These are phyloP conservation scores for Monoplex corrugatus DNA, from an alignment of 2,888 invertebrate genomes.

Conservation along the genomic window DNA sequence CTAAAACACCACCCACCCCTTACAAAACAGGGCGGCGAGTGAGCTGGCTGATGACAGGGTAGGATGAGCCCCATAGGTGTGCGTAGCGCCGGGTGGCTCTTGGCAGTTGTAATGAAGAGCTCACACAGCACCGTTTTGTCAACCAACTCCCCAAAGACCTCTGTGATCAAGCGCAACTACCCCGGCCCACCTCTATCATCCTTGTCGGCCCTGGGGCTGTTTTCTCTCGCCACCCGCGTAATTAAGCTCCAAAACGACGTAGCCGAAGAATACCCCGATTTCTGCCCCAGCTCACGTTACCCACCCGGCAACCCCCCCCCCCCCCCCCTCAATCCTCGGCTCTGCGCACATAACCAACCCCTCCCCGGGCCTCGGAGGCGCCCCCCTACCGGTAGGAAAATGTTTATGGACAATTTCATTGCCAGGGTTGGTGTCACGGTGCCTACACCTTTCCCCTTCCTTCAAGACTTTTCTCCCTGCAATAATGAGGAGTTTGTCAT, in stretches of 20 bases:
- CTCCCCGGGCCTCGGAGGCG: background rate
- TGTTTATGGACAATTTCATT: slow-evolving; percentile 36
- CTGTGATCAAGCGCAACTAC: background rate
- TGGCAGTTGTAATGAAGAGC: background rate
- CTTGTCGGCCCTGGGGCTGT: background rate
- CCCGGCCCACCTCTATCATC: slow-evolving; percentile 25
- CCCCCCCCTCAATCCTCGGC: too few relatives aligned
- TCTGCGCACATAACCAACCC: background rate
- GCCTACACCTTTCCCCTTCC: background rate
- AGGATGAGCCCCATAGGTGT: background rate
- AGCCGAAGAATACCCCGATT: background rate
- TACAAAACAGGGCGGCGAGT: background rate
- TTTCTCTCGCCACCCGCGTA: slow-evolving; percentile 41
- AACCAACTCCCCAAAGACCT: background rate
- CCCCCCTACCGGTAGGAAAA: slow-evolving; percentile 44
- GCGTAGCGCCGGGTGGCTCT: background rate
- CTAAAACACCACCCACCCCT: background rate
- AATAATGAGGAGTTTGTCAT: background rate
- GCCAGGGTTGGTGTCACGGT: background rate
- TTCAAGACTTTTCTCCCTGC: background rate
- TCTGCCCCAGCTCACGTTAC: slow-evolving; percentile 38
- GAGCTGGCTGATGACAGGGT: background rate
- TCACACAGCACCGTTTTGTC: slow-evolving; percentile 27
- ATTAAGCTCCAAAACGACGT: slow-evolving; percentile 36
- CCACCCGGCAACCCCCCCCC: background rate